Evolutionary conservation across 2,113 vertebrate species (phyloP), one percentile per base, ranked within the genome.

Genomic region (Scomber japonicus): DNA sequence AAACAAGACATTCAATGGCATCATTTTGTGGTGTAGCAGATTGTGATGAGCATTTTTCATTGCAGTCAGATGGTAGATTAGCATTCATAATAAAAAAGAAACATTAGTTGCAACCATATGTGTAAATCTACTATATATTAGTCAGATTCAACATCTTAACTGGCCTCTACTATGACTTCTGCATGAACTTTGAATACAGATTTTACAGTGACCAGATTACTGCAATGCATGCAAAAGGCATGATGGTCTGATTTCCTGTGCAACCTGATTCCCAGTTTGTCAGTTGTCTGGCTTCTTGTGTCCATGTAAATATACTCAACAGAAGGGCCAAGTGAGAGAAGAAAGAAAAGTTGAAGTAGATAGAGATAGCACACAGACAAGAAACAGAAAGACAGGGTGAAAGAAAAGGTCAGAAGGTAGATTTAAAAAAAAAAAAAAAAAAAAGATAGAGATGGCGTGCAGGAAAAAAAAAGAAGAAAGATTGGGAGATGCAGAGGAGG

Each of bases 291-390:
- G 12, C 56, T 56, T 71, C 30, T 19, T 48, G 57, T 56, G 31
- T 74, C 50, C 49, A 55, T 71, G 44, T 74, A 62, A 69, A 68
- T 56, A 63, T 51, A 71, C 70, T 81, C 40, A 57, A 65, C 77
- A 15, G 62, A 75, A 51, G 71, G 74, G 71, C 40, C 55, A 45
- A 70, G 59, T 55, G 72, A 40, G 65, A 56, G 56, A 60, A 65
- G 59, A 61, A 57, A 83, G 65, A 15, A 76, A 16, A 72, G 61
- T 11, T 11, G 50, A 16, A 55, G 53, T 11, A 60, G 31, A 19
- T 63, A 35, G 53, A 84, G 83, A 77, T 81, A 75, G 60, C 53
- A 56, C 53, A 56, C 44, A 31, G 68, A 85, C 45, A 81, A 78
- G 66, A 63, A 24, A 61, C n/a, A n/a, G 21, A 56, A n/a, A 45